Base-by-base conservation (phyloP, 2,888 invertebrate species). In the Scaptodrosophila latifasciaeformis region DNA sequence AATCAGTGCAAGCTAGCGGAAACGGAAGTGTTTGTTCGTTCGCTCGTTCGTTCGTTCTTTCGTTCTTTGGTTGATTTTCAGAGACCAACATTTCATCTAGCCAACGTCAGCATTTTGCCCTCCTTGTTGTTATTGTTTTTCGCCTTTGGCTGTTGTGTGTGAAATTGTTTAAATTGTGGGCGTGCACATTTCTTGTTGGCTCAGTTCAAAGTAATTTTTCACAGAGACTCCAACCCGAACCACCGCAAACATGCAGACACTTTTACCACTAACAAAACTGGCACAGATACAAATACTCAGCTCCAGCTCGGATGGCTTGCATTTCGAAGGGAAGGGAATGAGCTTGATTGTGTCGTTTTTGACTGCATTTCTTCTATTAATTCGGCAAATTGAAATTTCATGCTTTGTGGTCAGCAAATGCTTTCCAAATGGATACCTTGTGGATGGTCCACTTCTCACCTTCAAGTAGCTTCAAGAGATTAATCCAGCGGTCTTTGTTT, bases 1-100 rank as follows among this genome's bases (percentile, higher is more conserved):
- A 82, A 82, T 82, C 81, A 83, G 82, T 74, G 81, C 83, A 82
- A 83, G 82, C 82, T 71, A 83, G 81, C 80, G 81, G 81, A 82
- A 82, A 70, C 72, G 83, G 81, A 82, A 80, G 80, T 81, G 76
- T 55, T 37, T 64, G 55, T 37, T 21, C 53, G 48, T 29, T 56
- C 30, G 29, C 15, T 30, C 15, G 29, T 17, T 44, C 30, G 21
- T 37, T 35, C 12, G n/a, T n/a, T n/a, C n/a, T n/a, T n/a, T n/a
- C n/a, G n/a, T n/a, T n/a, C 10, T 42, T 9, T 17, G 13, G 42
- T 9, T 24, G 35, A 29, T 37, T 19, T 13, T 21, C 18, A 24
- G 27, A 17, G 27, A 24, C 18, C 35, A 13, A 10, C 35, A 47
- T 37, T 21, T 27, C 27, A n/a, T 37, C 24, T 10, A 27, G 31